These are phyloP conservation scores for Amblyopsis rosae DNA, from an alignment of 2,113 vertebrate species.

Conservation along the genomic window DNA sequence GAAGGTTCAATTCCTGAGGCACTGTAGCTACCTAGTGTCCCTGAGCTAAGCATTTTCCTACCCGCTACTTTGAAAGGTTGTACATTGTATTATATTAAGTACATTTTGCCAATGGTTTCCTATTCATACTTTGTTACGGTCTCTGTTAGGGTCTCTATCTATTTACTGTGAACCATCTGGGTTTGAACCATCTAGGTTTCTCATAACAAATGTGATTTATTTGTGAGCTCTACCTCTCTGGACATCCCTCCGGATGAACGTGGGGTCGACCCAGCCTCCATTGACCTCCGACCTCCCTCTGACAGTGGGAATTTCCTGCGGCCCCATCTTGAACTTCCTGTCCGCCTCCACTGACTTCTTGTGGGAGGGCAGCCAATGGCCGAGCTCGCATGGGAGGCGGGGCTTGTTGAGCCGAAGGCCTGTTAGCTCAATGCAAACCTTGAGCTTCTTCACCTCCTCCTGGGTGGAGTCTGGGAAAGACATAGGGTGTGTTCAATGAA, in stretches of 20 bases:
- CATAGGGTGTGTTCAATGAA: no score
- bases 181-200: no score
- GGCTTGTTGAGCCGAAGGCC: conserved; percentile 92
- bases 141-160: no score
- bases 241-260: conserved; percentile 77
- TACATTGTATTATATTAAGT: no score
- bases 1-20: no score
- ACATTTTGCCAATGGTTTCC: no score
- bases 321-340: conserved; percentile 77
- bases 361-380: conserved; percentile 82
- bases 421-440: conserved; percentile 94
- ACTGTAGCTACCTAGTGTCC: no score
- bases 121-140: no score
- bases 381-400: conserved; percentile 83
- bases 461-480: conserved; percentile 74
- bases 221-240: conserved; percentile 78
- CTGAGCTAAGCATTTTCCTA: no score
- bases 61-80: no score
- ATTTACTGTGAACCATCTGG: no score
- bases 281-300: conserved; percentile 84
- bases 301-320: conserved; percentile 76
- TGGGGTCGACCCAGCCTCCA: conserved; percentile 82
- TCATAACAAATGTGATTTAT: conserved; percentile 1
- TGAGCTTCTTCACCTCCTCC: conserved; percentile 92
- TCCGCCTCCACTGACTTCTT: conserved; percentile 65